Base-by-base conservation (phyloP, 2,888 invertebrate genomes). In the Synanthedon myopaeformis region DNA sequence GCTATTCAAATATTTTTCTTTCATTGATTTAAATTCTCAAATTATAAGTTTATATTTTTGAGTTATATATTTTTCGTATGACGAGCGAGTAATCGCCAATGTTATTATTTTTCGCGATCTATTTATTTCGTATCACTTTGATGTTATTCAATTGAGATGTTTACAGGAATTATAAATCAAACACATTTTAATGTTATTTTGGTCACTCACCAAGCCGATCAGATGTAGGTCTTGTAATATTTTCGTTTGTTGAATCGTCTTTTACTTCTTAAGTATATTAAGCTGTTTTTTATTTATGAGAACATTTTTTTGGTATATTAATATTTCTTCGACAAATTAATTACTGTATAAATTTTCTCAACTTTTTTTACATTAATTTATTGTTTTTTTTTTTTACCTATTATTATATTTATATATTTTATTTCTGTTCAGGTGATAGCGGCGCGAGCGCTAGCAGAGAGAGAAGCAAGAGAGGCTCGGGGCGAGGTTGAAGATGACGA, bases 401-500 rank as follows among this genome's bases (percentile, higher is more conserved):
- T 19, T 19, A 19, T 19, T 19, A 19, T 19, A 3, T 17, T 17
- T 17, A 23, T 23, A 23, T 5, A 35, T 35, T 2, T 6, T 10
- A 35, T 35, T 35, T 35, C 35, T 35, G 35, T 13, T 3, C 67
- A 88, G 86, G 86, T 88, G 56, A 88, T 88, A 71, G 89, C 88
- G 60, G 88, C 88, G 3, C 65, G 81, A 19, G 88, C 89, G 3
- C 52, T 85, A 63, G 88, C 87, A 12, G 88, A 88, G 57, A 72
- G 87, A 52, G 85, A 86, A 56, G 88, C 87, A 1, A 65, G 88
- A 23, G 87, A 86, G 54, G 87, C 85, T 8, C 64, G 86, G 10
- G 87, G 87, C 1, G 88, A 87, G 53, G 72, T 81, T 2, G 87
- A 86, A 62, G 87, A 87, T 58, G 87, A 87, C 45, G 88, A 86